Percentiles rank a stretch among this genome's conserved stretches.
These are phyloP conservation scores for Hypolimnas misippus DNA, from an alignment of 2,888 invertebrate species.

Conservation along the genomic window DNA sequence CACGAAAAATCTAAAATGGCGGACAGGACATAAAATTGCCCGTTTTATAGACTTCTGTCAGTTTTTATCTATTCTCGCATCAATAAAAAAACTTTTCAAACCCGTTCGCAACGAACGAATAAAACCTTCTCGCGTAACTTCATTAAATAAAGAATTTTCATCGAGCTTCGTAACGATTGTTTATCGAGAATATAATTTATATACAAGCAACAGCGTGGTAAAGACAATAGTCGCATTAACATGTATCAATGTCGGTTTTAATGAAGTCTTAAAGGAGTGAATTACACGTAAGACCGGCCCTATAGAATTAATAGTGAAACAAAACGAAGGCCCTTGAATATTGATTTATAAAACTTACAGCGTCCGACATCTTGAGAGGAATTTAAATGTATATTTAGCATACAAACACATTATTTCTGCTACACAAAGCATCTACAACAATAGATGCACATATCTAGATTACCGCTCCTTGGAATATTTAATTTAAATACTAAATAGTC, in stretches of 20 bases:
- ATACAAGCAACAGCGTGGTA: conserved; percentile 16
- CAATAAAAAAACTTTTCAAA: neutral
- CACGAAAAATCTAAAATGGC: too few species aligned
- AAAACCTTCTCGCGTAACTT: neutral
- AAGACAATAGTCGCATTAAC: conserved; percentile 36
- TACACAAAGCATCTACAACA: conserved; percentile 52
- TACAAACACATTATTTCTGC: conserved; percentile 74
- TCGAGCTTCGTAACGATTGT: neutral
- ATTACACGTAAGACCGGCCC: conserved; percentile 40
- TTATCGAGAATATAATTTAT: conserved; percentile 23
- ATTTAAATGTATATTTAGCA: conserved; percentile 74
- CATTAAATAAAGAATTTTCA: conserved; percentile 8
- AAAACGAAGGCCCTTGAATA: conserved; percentile 56
- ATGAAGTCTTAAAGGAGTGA: conserved; percentile 39
- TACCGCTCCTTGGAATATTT: conserved; percentile 54
- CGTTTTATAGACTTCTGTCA: too few species aligned
- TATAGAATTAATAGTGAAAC: conserved; percentile 35
- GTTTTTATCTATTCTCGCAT: neutral
- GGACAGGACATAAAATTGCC: too few species aligned
- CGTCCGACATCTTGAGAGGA: conserved; percentile 51
- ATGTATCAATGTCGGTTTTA: conserved; percentile 38
- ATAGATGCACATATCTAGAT: conserved; percentile 63
- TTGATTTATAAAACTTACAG: conserved; percentile 58
- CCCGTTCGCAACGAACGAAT: neutral
- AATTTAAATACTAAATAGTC: too few species aligned